phyloP scores from a whole-genome alignment of 2,888 invertebrate genomes.

The Tenodera sinensis region DNA sequence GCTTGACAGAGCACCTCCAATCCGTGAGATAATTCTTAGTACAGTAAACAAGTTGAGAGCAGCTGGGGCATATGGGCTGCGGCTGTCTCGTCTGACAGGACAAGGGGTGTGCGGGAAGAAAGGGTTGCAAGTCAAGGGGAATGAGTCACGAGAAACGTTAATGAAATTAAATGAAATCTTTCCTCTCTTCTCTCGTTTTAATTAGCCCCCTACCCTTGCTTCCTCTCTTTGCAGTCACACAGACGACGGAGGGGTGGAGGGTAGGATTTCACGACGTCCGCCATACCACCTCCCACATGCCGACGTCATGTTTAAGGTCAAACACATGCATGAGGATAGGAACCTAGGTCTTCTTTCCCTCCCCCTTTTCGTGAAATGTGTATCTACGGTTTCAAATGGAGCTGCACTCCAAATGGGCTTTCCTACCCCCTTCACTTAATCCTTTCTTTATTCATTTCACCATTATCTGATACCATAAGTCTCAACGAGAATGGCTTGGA shows the following conservation, averaged over 20 bases:
- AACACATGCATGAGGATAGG: neutral
- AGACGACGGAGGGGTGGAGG: conserved; percentile 1
- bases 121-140: conserved; percentile 16
- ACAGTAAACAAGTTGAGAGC: neutral
- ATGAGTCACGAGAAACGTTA: conserved; percentile 31
- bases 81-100: conserved; percentile 7
- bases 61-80: neutral
- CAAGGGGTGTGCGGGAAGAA: neutral
- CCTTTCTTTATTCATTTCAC: neutral
- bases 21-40: neutral
- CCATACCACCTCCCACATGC: neutral
- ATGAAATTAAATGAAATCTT: conserved; percentile 33
- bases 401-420: neutral
- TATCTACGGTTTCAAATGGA: neutral
- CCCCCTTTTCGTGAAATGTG: neutral
- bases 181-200: conserved; percentile 32
- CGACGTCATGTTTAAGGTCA: neutral
- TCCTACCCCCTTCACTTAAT: neutral
- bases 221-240: neutral
- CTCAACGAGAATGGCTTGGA: neutral
- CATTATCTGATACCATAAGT: neutral
- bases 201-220: conserved; percentile 25
- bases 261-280: conserved; percentile 13
- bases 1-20: too few relatives aligned
- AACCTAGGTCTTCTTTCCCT: neutral